Percentiles rank a stretch among this genome's conserved stretches.
phyloP scores from a whole-genome alignment of 37 sponge, comb jelly and placozoan species.

The Beroe forskalii region DNA sequence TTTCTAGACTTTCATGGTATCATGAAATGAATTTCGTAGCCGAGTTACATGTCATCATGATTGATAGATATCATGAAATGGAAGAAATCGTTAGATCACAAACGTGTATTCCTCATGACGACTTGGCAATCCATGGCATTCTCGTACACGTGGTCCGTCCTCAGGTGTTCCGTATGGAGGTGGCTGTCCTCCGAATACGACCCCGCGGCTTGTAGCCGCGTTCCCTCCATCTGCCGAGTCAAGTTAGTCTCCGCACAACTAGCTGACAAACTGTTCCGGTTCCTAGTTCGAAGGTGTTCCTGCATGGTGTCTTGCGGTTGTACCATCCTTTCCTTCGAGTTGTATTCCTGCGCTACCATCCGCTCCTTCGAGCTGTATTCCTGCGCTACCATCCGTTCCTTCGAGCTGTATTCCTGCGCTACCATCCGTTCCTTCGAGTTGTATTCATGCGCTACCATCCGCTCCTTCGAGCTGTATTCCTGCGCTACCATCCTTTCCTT shows the following conservation, averaged over 20 bases:
- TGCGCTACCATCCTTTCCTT: not conserved
- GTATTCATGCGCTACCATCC: not conserved
- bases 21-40: too few species aligned
- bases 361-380: too few species aligned
- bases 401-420: not conserved
- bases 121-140: slow-evolving; percentile 17
- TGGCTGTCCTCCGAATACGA: not conserved
- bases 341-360: not conserved
- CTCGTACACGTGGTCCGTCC: not conserved
- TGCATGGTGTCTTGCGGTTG: too few species aligned
- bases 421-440: too few species aligned
- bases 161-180: not conserved
- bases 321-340: not conserved
- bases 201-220: not conserved
- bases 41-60: too few species aligned
- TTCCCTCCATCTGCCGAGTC: not conserved
- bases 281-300: not conserved
- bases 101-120: not conserved
- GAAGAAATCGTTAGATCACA: too few species aligned
- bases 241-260: not conserved
- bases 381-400: not conserved
- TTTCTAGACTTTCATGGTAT: too few species aligned
- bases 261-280: not conserved
- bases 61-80: too few species aligned
- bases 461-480: not conserved